Conservation (phyloP, 2,797 vertebrate species). For the Acipenser transmontanus region DNA sequence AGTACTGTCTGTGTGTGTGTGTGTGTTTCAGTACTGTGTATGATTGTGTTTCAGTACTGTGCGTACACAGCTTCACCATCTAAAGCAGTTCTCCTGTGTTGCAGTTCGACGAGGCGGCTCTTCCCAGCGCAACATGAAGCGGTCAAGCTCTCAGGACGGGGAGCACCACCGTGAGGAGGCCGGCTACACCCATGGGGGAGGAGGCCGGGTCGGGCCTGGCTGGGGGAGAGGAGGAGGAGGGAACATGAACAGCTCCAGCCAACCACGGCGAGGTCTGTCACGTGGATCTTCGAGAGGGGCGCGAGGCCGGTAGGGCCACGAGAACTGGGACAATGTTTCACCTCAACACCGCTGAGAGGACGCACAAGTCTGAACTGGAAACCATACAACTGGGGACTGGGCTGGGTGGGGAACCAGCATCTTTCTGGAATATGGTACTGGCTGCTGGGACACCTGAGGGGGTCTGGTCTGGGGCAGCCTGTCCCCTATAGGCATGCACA, state of each 20-base stretch:
- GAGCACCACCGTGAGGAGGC: slow-evolving; percentile 76
- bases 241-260: slow-evolving; percentile 59
- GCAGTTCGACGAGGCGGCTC: neutral
- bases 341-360: neutral
- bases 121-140: slow-evolving; percentile 56
- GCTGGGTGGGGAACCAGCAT: neutral
- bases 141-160: slow-evolving; percentile 69
- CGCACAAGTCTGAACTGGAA: neutral
- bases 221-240: slow-evolving; percentile 51
- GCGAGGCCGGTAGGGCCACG: slow-evolving; percentile 73
- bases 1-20: neutral
- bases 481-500: no score
- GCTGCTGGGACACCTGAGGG: no score
- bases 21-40: neutral
- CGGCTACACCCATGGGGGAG: slow-evolving; percentile 68
- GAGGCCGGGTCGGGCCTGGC: slow-evolving; percentile 61
- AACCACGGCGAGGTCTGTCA: slow-evolving; percentile 63
- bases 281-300: slow-evolving; percentile 64
- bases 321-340: slow-evolving; percentile 1
- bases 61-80: no score
- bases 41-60: no score
- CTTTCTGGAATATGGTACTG: no score
- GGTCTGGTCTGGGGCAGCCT: no score
- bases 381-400: neutral
- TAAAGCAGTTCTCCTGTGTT: neutral